Base-by-base conservation (phyloP, 1,140 invertebrate genomes). In the Atta colombica region DNA sequence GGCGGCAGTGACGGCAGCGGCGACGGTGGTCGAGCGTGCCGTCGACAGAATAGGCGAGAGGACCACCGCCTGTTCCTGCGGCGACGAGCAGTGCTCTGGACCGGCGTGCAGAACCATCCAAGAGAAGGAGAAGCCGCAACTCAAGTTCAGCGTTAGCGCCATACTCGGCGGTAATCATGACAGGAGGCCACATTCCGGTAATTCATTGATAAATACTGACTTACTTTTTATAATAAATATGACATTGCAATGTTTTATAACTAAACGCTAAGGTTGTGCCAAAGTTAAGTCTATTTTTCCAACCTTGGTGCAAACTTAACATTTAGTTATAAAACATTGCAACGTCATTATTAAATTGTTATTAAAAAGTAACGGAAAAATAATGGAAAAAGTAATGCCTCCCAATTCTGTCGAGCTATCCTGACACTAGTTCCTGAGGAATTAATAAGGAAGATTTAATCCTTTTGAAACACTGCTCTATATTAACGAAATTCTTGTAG, bases 111-210 rank as follows among this genome's bases (percentile, higher is more conserved):
- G 91, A 81, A 95, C 87, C 58, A 89, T 95, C 82, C 95, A 95
- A 87, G 93, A 94, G 84, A 95, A 95, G 87, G 95, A 95, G 78
- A 98, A 98, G 91, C 98, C 98, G 0, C 96, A 98, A 89, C 96
- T 99, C 84, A 99, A 99, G 95, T 99, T 99, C 95, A 98, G 98
- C 96, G 98, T 99, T 77, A 98, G 97, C 96, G 98, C 98, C 18
- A 99, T 99, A 90, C 96, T 99, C 61, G 98, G 98, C n/a, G 96
- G 95, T 66, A 95, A 96, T 93, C 95, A 96, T 82, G 93, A 95
- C 55, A 93, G 94, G 87, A 91, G 95, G 81, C 93, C 94, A 35
- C 94, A 95, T 93, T 89, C 93, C 81, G 95, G 95, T 95, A 94
- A 93, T 90, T 92, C 63, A 72, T 81, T 81, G 21, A 81, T 39